phyloP scores from a whole-genome alignment of 2,888 invertebrate genomes.

The Xestia ashworthii region DNA sequence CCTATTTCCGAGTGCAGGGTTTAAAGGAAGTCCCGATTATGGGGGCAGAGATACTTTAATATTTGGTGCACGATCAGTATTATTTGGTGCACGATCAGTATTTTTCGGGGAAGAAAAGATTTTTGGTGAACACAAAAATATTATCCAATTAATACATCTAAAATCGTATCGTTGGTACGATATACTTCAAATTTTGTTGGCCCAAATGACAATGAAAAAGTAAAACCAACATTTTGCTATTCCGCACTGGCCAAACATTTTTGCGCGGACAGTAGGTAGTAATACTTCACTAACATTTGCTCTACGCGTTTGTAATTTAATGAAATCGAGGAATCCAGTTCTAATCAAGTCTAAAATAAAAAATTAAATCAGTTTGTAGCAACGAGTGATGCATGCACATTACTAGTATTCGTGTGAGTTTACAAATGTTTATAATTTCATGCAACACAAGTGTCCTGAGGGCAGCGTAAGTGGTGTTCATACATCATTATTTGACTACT shows the following conservation, averaged over 20 bases:
- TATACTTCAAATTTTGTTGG: neutral
- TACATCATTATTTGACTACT: constrained; percentile 61
- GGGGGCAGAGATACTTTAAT: too few species aligned
- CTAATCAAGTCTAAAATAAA: neutral
- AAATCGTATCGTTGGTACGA: neutral
- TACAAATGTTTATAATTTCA: constrained; percentile 60
- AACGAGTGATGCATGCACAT: constrained; percentile 61
- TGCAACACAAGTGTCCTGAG: constrained; percentile 62
- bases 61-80: too few species aligned
- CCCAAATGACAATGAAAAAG: neutral
- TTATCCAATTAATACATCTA: neutral
- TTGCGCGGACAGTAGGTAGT: neutral
- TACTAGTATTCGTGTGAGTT: constrained; percentile 44
- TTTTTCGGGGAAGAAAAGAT: too few species aligned
- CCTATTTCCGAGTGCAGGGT: too few species aligned
- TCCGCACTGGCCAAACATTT: neutral
- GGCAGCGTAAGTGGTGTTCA: constrained; percentile 62
- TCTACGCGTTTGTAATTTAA: neutral
- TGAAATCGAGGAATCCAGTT: neutral
- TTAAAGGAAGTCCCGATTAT: too few species aligned
- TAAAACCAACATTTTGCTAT: neutral
- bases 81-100: too few species aligned
- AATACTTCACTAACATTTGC: neutral
- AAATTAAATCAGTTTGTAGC: constrained; percentile 25
- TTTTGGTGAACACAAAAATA: too few species aligned